Evolutionary conservation across 64 coral and sea anemone genomes (phyloP).

Genomic region (Montipora foliosa): DNA sequence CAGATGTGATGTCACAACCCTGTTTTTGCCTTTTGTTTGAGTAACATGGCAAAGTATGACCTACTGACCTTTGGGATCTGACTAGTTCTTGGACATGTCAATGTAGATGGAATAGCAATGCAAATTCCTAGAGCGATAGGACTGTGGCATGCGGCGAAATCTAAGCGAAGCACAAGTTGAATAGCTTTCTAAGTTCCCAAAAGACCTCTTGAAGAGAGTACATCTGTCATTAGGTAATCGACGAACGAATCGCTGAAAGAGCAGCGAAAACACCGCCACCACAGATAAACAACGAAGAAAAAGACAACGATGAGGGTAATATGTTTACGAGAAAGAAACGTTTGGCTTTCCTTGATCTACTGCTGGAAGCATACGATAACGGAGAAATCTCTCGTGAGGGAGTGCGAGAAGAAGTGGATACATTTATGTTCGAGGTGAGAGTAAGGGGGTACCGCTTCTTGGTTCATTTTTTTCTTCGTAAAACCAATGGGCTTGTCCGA

Average conservation of each 20-base stretch:
- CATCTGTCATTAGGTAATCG: slow-evolving; percentile 59
- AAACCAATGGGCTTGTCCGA: too few relatives aligned
- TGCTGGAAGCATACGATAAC: slow-evolving; percentile 71
- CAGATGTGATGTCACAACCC: too few relatives aligned
- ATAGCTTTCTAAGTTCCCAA: too few relatives aligned
- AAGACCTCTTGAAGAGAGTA: background rate
- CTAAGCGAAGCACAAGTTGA: too few relatives aligned
- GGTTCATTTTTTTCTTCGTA: too few relatives aligned
- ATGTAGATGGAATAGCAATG: too few relatives aligned
- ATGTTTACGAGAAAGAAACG: slow-evolving; percentile 30
- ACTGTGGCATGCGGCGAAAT: too few relatives aligned
- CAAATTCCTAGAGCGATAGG: too few relatives aligned
- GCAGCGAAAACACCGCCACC: background rate
- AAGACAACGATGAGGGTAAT: slow-evolving; percentile 1
- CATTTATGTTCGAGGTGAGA: slow-evolving; percentile 86
- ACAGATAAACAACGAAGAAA: background rate
- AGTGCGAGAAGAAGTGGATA: slow-evolving; percentile 81
- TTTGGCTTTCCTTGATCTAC: slow-evolving; percentile 69
- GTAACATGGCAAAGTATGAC: too few relatives aligned
- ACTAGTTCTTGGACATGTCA: too few relatives aligned
- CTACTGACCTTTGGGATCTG: too few relatives aligned
- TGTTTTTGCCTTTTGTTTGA: too few relatives aligned
- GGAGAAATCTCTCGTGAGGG: slow-evolving; percentile 80
- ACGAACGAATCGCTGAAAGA: slow-evolving; percentile 60
- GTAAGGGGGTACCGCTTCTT: background rate